These are phyloP conservation scores for Coregonus ussuriensis DNA, from an alignment of 2,797 vertebrate species.

Conservation along the genomic window DNA sequence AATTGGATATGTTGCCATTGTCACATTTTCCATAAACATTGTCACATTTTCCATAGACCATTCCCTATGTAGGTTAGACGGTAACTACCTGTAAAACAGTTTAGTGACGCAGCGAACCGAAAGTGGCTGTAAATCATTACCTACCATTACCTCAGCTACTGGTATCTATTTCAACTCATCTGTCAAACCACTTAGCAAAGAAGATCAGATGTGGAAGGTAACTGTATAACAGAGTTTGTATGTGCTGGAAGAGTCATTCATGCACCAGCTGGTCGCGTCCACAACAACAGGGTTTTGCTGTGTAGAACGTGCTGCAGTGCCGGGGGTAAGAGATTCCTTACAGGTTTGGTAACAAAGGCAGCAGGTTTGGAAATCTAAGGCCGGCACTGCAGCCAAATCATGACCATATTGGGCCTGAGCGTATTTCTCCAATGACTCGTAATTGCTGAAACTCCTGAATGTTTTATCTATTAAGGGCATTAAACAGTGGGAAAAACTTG, in stretches of 20 bases:
- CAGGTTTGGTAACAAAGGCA: conserved; percentile 20
- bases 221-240: conserved; percentile 14
- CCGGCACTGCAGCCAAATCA: background rate
- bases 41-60: conserved; percentile 33
- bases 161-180: conserved; percentile 38
- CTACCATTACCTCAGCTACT: conserved; percentile 31
- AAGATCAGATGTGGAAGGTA: conserved; percentile 12
- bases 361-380: conserved; percentile 12
- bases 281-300: background rate
- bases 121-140: conserved; percentile 23
- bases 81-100: conserved; percentile 30
- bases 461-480: conserved; percentile 11
- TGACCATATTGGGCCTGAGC: background rate
- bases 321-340: conserved; percentile 24
- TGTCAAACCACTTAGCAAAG: conserved; percentile 33
- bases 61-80: conserved; percentile 23
- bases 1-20: background rate
- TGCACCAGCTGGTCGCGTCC: conserved; percentile 18
- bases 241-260: conserved; percentile 16
- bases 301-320: conserved; percentile 26
- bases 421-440: background rate
- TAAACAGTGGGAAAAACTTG: conserved; percentile 14
- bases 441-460: background rate
- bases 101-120: conserved; percentile 35
- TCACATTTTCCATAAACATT: conserved; percentile 28